Conservation (phyloP, 2,113 vertebrate genomes). For the Pedionomus torquatus region DNA sequence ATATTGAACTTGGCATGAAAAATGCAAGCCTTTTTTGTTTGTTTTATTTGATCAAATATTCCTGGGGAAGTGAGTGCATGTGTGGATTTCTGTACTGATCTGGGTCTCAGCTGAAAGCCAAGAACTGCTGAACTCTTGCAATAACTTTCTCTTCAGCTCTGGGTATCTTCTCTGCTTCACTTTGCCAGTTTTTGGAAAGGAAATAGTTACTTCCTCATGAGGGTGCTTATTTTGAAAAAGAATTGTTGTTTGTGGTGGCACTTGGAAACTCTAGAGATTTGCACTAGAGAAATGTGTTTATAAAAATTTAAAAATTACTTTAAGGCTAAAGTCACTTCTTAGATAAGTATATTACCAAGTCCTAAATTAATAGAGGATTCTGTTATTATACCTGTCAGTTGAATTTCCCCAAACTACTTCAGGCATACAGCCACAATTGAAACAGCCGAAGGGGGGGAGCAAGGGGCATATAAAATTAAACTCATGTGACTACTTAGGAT, state of each 20-base stretch:
- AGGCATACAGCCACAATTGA: neutral
- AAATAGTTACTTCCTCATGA: neutral
- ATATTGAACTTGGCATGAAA: conserved; percentile 63
- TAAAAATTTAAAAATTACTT: neutral
- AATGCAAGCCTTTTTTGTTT: conserved; percentile 47
- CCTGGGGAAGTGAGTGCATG: conserved; percentile 54
- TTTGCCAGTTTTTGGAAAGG: neutral
- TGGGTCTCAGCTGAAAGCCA: conserved; percentile 29
- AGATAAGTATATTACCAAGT: neutral
- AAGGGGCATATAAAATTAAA: conserved; percentile 23
- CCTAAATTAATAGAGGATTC: neutral
- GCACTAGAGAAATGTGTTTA: neutral
- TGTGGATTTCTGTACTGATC: conserved; percentile 43
- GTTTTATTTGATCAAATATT: conserved; percentile 65
- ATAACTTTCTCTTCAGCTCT: conserved; percentile 1
- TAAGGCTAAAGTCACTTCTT: neutral
- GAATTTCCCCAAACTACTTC: neutral
- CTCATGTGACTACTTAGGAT: conserved; percentile 45
- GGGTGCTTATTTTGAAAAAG: neutral
- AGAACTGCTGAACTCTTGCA: conserved; percentile 36
- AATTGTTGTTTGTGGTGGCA: neutral
- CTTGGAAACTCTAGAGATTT: neutral
- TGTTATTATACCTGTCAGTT: neutral
- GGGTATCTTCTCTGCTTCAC: neutral
- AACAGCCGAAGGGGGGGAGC: neutral